phyloP scores from a whole-genome alignment of 2,888 invertebrate species.

The Oasisia sp. region DNA sequence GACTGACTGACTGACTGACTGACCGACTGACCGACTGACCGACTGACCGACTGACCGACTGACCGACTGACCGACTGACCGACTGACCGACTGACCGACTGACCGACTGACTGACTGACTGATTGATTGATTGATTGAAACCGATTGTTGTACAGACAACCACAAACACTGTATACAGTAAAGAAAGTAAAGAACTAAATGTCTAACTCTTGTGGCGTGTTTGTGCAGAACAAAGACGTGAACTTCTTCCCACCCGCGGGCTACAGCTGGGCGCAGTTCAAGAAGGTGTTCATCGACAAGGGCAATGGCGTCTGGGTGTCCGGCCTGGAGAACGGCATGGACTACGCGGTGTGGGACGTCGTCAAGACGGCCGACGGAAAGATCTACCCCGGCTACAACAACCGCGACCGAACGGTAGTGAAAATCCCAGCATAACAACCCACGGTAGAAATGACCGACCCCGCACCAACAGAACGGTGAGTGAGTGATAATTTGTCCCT shows the following conservation, averaged over 20 bases:
- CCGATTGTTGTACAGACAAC: too few relatives aligned
- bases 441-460: background rate
- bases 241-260: background rate
- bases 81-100: too few relatives aligned
- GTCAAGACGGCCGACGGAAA: background rate
- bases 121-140: too few relatives aligned
- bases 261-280: background rate
- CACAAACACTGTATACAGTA: too few relatives aligned
- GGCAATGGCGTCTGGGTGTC: background rate
- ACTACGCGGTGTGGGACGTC: background rate
- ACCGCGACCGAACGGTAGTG: background rate
- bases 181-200: too few relatives aligned
- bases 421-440: background rate
- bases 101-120: too few relatives aligned
- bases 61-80: too few relatives aligned
- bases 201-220: background rate
- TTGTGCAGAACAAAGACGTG: background rate
- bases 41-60: too few relatives aligned
- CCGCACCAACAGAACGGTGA: background rate
- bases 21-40: too few relatives aligned
- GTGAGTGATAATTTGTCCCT: too few relatives aligned
- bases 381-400: background rate
- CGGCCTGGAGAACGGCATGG: background rate
- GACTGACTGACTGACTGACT: too few relatives aligned
- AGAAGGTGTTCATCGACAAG: background rate